Conservation (phyloP, 2,113 vertebrate species). For the human (Homo sapiens) region DNA sequence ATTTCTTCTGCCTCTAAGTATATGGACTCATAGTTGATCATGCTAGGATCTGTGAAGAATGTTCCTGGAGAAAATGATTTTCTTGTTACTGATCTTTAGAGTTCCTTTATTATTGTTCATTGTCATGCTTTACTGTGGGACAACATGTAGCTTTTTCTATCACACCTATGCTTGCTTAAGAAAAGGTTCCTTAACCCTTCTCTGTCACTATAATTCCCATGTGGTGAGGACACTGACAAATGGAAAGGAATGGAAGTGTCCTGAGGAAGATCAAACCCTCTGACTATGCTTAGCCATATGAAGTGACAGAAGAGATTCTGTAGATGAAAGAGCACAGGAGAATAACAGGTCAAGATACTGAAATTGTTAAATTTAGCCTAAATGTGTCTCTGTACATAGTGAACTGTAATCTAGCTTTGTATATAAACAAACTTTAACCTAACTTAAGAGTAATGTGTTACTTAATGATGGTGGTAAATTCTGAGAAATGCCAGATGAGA, state of each 20-base stretch:
- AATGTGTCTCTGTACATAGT: too few species aligned
- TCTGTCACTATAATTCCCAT: not conserved
- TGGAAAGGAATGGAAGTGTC: not conserved
- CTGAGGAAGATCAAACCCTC: not conserved
- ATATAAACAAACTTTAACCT: not conserved
- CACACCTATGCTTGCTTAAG: not conserved
- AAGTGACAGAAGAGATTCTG: not conserved
- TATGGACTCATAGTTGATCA: not conserved
- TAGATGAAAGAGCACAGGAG: not conserved
- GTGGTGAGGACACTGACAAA: not conserved
- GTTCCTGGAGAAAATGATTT: not conserved
- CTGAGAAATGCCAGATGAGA: not conserved
- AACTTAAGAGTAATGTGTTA: not conserved
- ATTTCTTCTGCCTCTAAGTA: not conserved
- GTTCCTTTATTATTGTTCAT: not conserved
- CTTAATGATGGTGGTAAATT: not conserved
- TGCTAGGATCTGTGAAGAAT: not conserved
- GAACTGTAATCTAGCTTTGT: not conserved
- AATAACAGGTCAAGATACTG: not conserved
- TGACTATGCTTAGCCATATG: not conserved
- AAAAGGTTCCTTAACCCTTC: not conserved
- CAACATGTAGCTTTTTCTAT: not conserved
- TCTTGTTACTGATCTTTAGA: not conserved
- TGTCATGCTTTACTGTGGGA: not conserved
- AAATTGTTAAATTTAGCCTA: not conserved